Percentiles rank a stretch among this genome's conserved stretches.
Conservation (phyloP, 92 coral and sea anemone species). For the Zoanthus solanderi region DNA sequence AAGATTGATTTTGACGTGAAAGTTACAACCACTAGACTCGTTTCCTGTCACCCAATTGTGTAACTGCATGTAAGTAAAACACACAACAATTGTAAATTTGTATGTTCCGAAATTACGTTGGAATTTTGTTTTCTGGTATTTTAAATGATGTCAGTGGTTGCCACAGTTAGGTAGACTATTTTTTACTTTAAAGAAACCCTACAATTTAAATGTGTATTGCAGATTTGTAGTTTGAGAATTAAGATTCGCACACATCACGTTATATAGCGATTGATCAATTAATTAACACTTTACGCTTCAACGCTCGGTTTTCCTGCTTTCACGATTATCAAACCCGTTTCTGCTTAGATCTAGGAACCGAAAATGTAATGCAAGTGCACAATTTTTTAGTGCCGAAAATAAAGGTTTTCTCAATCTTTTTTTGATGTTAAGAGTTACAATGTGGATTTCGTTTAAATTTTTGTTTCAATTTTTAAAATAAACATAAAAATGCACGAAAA, state of each 20-base stretch:
- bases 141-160: neutral
- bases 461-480: no score
- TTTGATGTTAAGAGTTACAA: neutral
- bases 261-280: constrained; percentile 17
- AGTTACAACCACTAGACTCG: neutral
- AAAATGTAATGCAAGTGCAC: neutral
- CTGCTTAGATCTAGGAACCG: constrained; percentile 6
- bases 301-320: constrained; percentile 49
- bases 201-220: neutral
- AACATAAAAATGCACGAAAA: constrained; percentile 10
- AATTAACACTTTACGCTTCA: constrained; percentile 26
- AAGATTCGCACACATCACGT: neutral
- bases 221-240: neutral
- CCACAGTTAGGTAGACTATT: neutral
- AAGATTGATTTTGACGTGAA: neutral
- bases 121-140: neutral
- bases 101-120: neutral
- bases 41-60: constrained; percentile 22
- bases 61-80: constrained; percentile 1
- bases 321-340: constrained; percentile 39
- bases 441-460: neutral
- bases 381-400: neutral
- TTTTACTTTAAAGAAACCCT: constrained; percentile 24
- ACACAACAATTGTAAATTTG: neutral
- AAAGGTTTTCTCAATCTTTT: neutral